Evolutionary conservation across 2,113 vertebrate species (phyloP).

Genomic region (Poicephalus gulielmi): DNA sequence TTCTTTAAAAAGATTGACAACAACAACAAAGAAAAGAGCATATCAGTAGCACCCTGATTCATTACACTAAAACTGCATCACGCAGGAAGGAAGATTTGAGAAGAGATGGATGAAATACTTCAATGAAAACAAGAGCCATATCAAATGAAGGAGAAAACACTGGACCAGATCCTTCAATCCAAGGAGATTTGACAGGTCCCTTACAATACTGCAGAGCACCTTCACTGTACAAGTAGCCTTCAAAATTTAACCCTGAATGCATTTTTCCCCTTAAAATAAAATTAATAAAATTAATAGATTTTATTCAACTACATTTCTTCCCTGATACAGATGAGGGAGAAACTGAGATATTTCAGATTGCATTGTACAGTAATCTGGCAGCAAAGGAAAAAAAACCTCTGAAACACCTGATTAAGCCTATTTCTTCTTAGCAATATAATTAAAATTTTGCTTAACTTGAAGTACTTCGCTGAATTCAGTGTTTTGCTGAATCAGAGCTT

Average conservation of each 20-base stretch:
- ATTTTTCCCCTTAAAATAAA: background rate
- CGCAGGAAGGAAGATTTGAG: background rate
- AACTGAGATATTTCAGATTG: background rate
- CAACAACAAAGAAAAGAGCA: background rate
- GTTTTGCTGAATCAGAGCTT: slow-evolving; percentile 41
- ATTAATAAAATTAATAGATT: background rate
- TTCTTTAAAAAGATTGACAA: background rate
- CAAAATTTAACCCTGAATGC: background rate
- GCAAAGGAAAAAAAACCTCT: background rate
- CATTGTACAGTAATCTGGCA: background rate
- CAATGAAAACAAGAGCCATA: background rate
- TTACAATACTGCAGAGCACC: background rate
- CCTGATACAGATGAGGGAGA: background rate
- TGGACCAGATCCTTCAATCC: background rate
- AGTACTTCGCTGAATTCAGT: background rate
- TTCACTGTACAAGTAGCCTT: background rate
- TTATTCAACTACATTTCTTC: background rate
- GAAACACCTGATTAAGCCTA: background rate
- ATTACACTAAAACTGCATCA: background rate
- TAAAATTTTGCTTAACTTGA: background rate
- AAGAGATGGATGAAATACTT: background rate
- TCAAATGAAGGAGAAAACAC: background rate
- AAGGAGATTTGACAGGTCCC: background rate
- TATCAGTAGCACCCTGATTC: background rate
- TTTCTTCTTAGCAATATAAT: background rate